Evolutionary conservation across 2,888 invertebrate genomes (phyloP).

Genomic region (Scrobipalpa atriplicella): DNA sequence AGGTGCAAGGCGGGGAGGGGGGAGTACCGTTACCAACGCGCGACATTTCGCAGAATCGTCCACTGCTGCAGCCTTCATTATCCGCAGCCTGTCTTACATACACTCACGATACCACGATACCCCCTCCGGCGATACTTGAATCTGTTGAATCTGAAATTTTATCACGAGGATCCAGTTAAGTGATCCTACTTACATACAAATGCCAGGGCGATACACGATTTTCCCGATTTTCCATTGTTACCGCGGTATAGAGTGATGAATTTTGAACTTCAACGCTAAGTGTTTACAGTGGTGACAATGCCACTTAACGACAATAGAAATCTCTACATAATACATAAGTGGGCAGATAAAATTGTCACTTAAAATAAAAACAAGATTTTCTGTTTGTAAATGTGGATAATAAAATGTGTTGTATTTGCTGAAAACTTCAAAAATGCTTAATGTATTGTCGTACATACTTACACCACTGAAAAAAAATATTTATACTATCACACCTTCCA

Average conservation of each 20-base stretch:
- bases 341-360: not conserved
- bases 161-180: conserved; percentile 15
- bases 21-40: conserved; percentile 44
- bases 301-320: not conserved
- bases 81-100: conserved; percentile 34
- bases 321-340: not conserved
- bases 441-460: too few relatives aligned
- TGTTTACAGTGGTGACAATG: conserved; percentile 14
- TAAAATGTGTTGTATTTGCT: too few relatives aligned
- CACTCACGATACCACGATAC: conserved; percentile 21
- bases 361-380: too few relatives aligned
- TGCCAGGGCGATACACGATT: not conserved
- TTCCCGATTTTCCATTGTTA: conserved; percentile 3
- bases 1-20: conserved; percentile 30
- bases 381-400: too few relatives aligned
- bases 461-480: too few relatives aligned
- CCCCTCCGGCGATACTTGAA: conserved; percentile 26
- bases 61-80: conserved; percentile 43
- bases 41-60: conserved; percentile 55
- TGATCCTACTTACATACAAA: conserved; percentile 19
- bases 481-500: too few relatives aligned
- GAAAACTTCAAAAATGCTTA: too few relatives aligned
- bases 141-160: conserved; percentile 25
- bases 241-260: not conserved
- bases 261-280: not conserved